Base-by-base conservation (phyloP, 2,113 vertebrate genomes). In the Ovibos moschatus region DNA sequence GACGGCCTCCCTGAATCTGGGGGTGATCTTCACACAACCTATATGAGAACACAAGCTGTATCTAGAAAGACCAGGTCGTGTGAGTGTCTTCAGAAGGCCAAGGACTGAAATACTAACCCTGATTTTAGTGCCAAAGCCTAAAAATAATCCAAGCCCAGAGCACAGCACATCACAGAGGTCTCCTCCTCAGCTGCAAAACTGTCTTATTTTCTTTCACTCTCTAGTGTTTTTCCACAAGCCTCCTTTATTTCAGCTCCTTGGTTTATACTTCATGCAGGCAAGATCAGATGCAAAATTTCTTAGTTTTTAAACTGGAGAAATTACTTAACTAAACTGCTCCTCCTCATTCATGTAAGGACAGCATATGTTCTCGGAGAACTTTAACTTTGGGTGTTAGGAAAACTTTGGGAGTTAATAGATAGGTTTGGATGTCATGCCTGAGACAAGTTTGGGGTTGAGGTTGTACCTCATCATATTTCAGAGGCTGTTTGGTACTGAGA, bases 41-140 rank as follows among this genome's bases (percentile, higher is more conserved):
- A 55, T 8, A 60, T n/a, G 27, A 78, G 36, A 96, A 50, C 45
- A 78, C 13, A 55, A 21, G 79, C 62, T 86, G 2, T 43, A 28
- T 79, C 58, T 82, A 89, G 81, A 82, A 60, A 62, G 93, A 95
- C 19, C 7, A 74, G 83, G 64, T 90, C 87, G 85, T 19, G 36
- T 15, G 62, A 92, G 40, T 83, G 64, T 87, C 94, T 92, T 33
- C 27, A 87, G 88, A 96, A 94, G 88, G 78, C 76, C 76, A 84
- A 64, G 67, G 51, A 55, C 13, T 91, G 94, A 90, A 74, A 96
- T 90, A 43, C 53, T 88, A 84, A 95, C 82, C 58, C 64, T 43
- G 86, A 97, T 95, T 97, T 83, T 50, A 87, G 81, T 88, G 85
- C 90, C 64, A 95, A 91, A 96, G 30, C 78, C 94, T 91, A 91